Base-by-base conservation (phyloP, 2,888 invertebrate species). In the Drosophila fulvimacula region DNA sequence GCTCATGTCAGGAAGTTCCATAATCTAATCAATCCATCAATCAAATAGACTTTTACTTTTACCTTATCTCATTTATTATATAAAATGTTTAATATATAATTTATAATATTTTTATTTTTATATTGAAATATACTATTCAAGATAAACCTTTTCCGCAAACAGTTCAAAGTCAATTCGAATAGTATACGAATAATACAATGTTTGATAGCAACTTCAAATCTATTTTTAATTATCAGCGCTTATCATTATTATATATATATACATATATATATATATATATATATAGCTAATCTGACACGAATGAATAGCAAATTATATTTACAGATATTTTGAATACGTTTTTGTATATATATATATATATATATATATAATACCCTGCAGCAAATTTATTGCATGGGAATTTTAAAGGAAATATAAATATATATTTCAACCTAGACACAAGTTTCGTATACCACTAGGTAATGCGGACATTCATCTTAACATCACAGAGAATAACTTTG, bases 221-320 rank as follows among this genome's bases (percentile, higher is more conserved):
- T 39, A 62, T 24, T 15, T 10, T 36, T 15, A 11, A 46, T 62
- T 61, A 62, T 62, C 62, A 46, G 36, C 17, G 17, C 46, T 48
- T 61, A 62, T 24, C 46, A 51, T 17, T 17, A 27, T 11, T 5
- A 27, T 46, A 7, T 44, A 2, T 9, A 24, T 21, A 15, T 21
- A 21, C 2, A 15, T 9, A 24, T 30, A 30, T 42, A 32, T 27
- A 17, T 5, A 1, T 17, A 5, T 39, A 13, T 17, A 32, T 32
- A 21, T 32, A 42, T 30, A 34, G 4, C n/a, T n/a, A 32, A 41
- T 24, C 17, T 24, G 21, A 7, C 7, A 5, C 2, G 5, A 15
- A 21, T 19, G 6, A 4, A 21, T 17, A 21, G 53, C 9, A 17
- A 1, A 41, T 15, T 34, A 7, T n/a, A n/a, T n/a, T n/a, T n/a